Base-by-base conservation (phyloP, 1,140 invertebrate species). In the Halesus radiatus region DNA sequence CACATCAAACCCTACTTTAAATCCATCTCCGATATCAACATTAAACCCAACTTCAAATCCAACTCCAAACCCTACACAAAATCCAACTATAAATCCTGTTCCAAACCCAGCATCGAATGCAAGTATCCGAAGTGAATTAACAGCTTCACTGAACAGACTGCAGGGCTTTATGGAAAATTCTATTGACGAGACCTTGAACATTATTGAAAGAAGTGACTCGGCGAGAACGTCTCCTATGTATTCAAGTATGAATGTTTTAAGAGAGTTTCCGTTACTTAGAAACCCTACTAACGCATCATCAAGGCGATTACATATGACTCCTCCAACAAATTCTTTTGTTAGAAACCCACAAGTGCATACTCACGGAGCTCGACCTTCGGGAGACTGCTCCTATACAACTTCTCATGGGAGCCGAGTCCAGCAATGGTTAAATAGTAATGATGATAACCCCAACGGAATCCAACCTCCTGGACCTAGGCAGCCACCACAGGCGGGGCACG, bases 401-500 rank as follows among this genome's bases (percentile, higher is more conserved):
- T 54, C 73, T 8, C 56, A 64, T 22, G 60, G 56, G 20, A 66
- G 54, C 45, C 13, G 54, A 64, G 3, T 50, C 45, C 75, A 64
- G 16, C 56, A 23, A 22, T 16, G 37, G 13, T 29, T 22, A 64
- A 62, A 66, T 52, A 62, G 75, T 15, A 76, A 10, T 50, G 29
- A 22, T 29, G 56, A 76, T 22, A 76, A 50, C 29, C 18, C 75
- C 20, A 18, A 45, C 10, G 37, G 37, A 10, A 45, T 8, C 10
- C 37, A 45, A 16, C 7, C 56, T 13, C 16, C 75, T 50, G 56
- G 22, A 84, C 15, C 37, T 62, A 37, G 22, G 84, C 15, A 62
- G 22, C 10, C 58, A 86, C 1, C 37, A 8, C 37, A 45, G 10
- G 0, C 37, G 85, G 86, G 68, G 86, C 85, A 81, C 84, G 83